Evolutionary conservation across 2,888 invertebrate species (phyloP), one percentile per base, ranked within the genome.

Genomic region (Tolmerus cingulatus): DNA sequence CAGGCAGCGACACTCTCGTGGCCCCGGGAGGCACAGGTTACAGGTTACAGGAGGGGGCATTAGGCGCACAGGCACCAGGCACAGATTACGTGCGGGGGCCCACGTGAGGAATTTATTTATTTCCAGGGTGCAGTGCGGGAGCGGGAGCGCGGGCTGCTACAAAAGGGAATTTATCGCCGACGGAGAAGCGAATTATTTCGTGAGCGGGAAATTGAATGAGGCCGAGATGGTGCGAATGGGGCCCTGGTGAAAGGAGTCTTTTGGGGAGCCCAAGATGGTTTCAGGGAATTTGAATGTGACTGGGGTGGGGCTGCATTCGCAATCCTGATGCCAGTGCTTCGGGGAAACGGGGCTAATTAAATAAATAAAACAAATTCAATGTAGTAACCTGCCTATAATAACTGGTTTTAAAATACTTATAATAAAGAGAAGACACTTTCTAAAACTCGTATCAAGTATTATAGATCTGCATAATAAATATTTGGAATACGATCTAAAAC

Each of bases 161-260:
- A 77, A 78, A 87, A 86, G 81, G 74, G 74, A 86, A 76, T 86
- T 87, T 86, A 84, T 87, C 74, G 43, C 37, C 27, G 57, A 9
- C 23, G 23, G 23, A 66, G 82, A 34, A 19, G 82, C 9, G 23
- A 84, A 66, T 79, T 40, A 79, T 79, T 79, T 51, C 66, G 82
- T 19, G 34, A 66, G 66, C 66, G 82, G 66, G 30, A 84, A 84
- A 66, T 84, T 84, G 66, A 66, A 66, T 84, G 66, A 40, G 34
- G 40, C 37, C 37, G 23, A 66, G 66, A 66, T 66, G 66, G 66
- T 66, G 66, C 66, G 5, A 66, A 66, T 66, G 66, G 66, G 55
- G 66, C 23, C 27, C 66, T 23, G 12, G 23, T 66, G 66, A 27
- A 66, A 27, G 57, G 27, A 66, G 23, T 9, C 9, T 57, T 19